phyloP scores from a whole-genome alignment of 2,113 vertebrate genomes.

The Rhabdomys dilectus region DNA sequence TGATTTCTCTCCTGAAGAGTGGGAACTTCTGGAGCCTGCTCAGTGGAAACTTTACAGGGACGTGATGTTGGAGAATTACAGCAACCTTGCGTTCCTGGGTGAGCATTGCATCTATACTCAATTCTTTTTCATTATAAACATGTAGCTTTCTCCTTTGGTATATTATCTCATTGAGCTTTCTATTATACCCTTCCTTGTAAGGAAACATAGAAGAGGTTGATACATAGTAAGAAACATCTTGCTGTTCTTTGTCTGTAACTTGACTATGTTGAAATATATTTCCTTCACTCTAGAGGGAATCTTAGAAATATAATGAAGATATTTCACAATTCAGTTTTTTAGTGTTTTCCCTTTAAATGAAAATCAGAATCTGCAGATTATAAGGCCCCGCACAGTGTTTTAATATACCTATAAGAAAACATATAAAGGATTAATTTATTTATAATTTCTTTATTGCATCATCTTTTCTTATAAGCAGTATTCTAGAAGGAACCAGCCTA shows the following conservation, averaged over 20 bases:
- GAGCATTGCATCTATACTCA: background rate
- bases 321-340: background rate
- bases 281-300: background rate
- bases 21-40: background rate
- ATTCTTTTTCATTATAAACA: background rate
- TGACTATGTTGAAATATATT: background rate
- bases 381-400: background rate
- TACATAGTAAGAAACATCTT: background rate
- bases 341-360: background rate
- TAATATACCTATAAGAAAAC: background rate
- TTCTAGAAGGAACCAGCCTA: background rate
- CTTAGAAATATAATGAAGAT: too few species aligned
- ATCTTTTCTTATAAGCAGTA: background rate
- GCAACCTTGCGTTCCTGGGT: background rate
- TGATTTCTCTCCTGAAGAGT: background rate
- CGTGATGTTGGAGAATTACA: background rate
- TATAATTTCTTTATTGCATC: background rate
- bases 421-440: too few species aligned
- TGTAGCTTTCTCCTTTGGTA: background rate
- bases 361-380: background rate
- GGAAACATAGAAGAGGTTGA: background rate
- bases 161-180: background rate
- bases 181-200: background rate
- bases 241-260: background rate
- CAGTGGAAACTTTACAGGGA: background rate